Evolutionary conservation across 2,797 vertebrate genomes (phyloP), one percentile per base, ranked within the genome.

Genomic region (Vireo griseus): DNA sequence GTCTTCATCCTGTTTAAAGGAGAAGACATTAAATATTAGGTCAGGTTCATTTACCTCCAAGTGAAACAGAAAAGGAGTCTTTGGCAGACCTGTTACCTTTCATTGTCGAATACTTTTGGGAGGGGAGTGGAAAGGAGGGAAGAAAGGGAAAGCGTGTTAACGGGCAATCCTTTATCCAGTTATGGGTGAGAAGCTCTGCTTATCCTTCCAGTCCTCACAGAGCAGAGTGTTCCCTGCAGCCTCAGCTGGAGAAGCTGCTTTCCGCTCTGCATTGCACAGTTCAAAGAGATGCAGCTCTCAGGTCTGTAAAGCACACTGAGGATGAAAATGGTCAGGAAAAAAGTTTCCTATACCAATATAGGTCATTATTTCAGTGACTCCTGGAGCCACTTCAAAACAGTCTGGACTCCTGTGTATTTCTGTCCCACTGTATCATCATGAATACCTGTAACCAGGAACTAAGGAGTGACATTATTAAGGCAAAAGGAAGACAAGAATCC

Each of bases 311-410:
- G 79, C 44, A 62, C 51, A 55, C 0, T 26, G 63, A 93, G 76
- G 61, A 84, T 90, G 45, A 87, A 94, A 81, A 90, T 44, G 39
- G 29, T 59, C 88, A 81, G 59, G 67, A 88, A 91, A 79, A 92
- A 89, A 21, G 57, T 82, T 92, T 89, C 26, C 61, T 42, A 14
- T 39, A 74, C 73, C 8, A 10, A 69, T 76, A 77, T 22, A 83
- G 62, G 61, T 96, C 65, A 88, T 85, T 95, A 86, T 87, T 92
- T 87, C 86, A 66, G 62, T 68, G 81, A 85, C 62, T 95, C 54
- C 61, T 68, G 63, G 39, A 84, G 50, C 29, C 54, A 75, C 66
- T 92, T 96, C 82, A 88, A 90, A 89, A 72, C 44, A 62, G 0
- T 1, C 72, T 62, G 68, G 51, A 71, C 54, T 80, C 50, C 80